Base-by-base conservation (phyloP, 2,888 invertebrate species). In the Lithophane leautieri region DNA sequence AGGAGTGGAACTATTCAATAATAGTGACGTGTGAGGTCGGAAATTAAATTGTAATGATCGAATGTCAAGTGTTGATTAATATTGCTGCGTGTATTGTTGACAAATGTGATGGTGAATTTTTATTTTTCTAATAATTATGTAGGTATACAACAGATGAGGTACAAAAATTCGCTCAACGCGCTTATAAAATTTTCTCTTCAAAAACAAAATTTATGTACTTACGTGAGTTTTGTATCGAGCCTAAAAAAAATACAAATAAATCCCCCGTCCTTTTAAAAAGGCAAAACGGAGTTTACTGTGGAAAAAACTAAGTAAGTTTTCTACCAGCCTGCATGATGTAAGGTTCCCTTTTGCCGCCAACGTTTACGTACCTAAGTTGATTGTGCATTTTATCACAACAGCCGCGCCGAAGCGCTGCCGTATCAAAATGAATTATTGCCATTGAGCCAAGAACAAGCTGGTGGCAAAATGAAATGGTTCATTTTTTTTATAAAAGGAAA, bases 1-100 rank as follows among this genome's bases (percentile, higher is more conserved):
- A 70, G 76, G 72, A 74, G 54, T 73, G 76, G 83, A 91, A 92
- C 92, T 93, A 92, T 91, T 89, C 90, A 90, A 90, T 90, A 90
- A 86, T 88, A 86, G 84, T 79, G 73, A 76, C 69, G 85, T 89
- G 87, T 87, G 86, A 86, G 89, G 87, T 90, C 77, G 89, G 89
- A 89, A 91, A 90, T 90, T 88, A 84, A 84, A 88, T 90, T 91
- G 83, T 81, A 78, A 74, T 79, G 83, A 89, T 90, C 88, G 91
- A 89, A 79, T 91, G 91, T 91, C 88, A 90, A 90, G 88, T 88
- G 88, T 80, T 84, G 81, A 78, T 89, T 90, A 81, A 88, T 76
- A 52, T 71, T 63, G 3, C 14, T 72, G 14, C 14, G 19, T 66
- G 76, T 88, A 47, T 22, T 52, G 47, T 70, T 68, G 58, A 47